Evolutionary conservation across 2,888 invertebrate species (phyloP).

Genomic region (Pecten maximus): DNA sequence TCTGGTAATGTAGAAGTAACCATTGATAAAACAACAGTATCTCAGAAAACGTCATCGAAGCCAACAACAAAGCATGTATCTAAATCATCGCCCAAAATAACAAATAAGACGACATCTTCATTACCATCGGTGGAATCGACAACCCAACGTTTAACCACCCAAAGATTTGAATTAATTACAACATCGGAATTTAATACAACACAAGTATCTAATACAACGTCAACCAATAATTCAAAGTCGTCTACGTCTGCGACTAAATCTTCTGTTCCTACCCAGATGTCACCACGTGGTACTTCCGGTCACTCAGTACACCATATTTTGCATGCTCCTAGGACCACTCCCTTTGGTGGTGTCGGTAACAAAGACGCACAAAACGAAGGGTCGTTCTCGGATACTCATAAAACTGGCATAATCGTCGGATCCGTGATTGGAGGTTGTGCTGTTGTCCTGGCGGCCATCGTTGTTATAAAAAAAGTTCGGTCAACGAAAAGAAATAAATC

Average conservation of each 20-base stretch:
- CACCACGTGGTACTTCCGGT: background rate
- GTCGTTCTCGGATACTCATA: background rate
- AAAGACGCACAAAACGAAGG: background rate
- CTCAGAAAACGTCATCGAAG: background rate
- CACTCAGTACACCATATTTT: background rate
- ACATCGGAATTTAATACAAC: background rate
- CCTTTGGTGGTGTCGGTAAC: background rate
- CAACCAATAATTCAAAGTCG: background rate
- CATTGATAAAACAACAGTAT: background rate
- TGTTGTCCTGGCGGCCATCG: background rate
- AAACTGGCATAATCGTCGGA: background rate
- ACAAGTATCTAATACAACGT: background rate
- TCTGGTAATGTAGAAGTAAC: background rate
- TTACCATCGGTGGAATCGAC: background rate
- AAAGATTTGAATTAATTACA: background rate
- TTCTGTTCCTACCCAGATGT: background rate
- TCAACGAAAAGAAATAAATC: background rate
- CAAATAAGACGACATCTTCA: background rate
- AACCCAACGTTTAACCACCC: background rate
- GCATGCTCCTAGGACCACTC: background rate
- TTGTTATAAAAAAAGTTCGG: background rate
- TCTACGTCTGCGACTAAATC: background rate
- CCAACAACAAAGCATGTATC: background rate
- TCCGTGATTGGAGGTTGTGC: background rate
- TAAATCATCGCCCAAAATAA: background rate